Conservation (phyloP, 92 coral and sea anemone genomes). For the Parazoanthus swiftii region DNA sequence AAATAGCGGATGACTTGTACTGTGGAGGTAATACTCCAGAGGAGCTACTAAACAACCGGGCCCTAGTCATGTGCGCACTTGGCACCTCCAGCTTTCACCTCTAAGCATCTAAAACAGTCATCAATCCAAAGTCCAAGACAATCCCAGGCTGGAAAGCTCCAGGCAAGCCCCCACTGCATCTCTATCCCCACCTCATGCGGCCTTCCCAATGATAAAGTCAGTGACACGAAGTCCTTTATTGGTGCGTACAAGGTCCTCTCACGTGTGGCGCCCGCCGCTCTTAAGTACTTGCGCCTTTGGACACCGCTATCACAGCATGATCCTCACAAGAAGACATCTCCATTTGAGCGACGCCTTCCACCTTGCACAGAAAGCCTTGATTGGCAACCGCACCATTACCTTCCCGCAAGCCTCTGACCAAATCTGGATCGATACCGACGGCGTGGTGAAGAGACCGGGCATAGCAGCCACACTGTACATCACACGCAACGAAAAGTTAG, state of each 20-base stretch:
- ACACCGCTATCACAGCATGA: too few relatives aligned
- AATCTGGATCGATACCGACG: neutral
- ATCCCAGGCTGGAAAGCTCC: conserved; percentile 1
- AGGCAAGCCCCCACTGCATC: too few relatives aligned
- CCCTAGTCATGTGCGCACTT: neutral
- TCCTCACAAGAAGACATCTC: too few relatives aligned
- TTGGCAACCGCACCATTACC: neutral
- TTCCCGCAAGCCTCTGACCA: conserved; percentile 3
- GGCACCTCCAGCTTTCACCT: neutral
- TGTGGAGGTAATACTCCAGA: too few relatives aligned
- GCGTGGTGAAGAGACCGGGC: neutral
- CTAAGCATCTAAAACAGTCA: neutral
- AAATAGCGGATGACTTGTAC: neutral
- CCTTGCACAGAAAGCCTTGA: neutral
- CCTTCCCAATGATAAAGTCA: too few relatives aligned
- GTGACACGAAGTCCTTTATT: too few relatives aligned
- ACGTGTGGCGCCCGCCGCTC: too few relatives aligned
- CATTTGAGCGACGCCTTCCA: neutral
- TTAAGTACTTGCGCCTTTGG: too few relatives aligned
- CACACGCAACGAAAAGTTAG: neutral
- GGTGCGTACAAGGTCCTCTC: too few relatives aligned
- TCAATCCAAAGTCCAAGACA: neutral
- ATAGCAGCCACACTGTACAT: neutral
- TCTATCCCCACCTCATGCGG: too few relatives aligned
- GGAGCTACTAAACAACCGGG: neutral